Percentiles rank a stretch among this genome's conserved stretches.
phyloP scores from a whole-genome alignment of 92 coral and sea anemone genomes.

The Epizoanthus rinbou region DNA sequence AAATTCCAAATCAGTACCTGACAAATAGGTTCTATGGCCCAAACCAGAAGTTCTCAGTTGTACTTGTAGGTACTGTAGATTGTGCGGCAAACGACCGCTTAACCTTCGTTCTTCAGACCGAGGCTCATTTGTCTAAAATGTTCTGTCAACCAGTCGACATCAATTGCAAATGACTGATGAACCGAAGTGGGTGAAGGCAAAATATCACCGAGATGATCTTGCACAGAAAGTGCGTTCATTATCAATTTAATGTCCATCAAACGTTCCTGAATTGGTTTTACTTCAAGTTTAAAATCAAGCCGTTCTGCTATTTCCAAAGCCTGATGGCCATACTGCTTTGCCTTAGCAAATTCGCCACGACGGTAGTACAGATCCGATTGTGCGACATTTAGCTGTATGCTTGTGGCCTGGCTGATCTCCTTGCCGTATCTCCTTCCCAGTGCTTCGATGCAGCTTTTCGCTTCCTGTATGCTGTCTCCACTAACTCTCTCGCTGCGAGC shows the following conservation, averaged over 20 bases:
- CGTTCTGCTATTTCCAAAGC: constrained; percentile 50
- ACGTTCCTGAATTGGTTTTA: constrained; percentile 48
- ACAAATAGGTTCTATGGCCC: no score
- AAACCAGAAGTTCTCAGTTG: no score
- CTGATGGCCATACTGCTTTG: constrained; percentile 4
- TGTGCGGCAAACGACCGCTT: no score
- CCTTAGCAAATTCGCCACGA: constrained; percentile 26
- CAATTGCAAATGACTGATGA: not conserved
- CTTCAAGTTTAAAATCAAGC: constrained; percentile 52
- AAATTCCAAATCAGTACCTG: no score
- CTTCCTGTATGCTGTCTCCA: constrained; percentile 43
- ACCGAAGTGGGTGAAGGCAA: not conserved
- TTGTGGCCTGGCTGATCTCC: constrained; percentile 48
- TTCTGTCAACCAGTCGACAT: not conserved
- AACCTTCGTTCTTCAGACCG: no score
- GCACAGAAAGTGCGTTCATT: not conserved
- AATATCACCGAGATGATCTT: no score
- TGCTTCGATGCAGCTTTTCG: constrained; percentile 41
- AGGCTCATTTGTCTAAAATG: not conserved
- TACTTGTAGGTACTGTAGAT: no score
- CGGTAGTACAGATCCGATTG: constrained; percentile 48
- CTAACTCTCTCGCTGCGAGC: constrained; percentile 45
- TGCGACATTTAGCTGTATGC: constrained; percentile 45
- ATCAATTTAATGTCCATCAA: constrained; percentile 1
- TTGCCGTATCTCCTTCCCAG: constrained; percentile 25